These are phyloP conservation scores for Oxygymnocypris stewartii DNA, from an alignment of 2,113 vertebrate genomes.

Conservation along the genomic window DNA sequence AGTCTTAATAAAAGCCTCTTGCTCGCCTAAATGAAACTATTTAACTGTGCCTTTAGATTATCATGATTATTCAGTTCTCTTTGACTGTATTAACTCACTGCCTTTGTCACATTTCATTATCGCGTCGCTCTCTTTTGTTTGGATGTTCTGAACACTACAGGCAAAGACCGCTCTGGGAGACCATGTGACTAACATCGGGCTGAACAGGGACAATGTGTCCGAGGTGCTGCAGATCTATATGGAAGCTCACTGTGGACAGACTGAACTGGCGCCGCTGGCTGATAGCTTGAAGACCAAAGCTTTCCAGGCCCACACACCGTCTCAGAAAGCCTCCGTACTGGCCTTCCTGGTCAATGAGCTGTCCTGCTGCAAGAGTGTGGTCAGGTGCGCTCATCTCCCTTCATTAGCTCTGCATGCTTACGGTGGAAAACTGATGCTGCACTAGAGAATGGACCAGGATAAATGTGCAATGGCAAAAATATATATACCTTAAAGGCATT, in stretches of 20 bases:
- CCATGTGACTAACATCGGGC: conserved; percentile 85
- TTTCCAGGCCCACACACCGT: conserved; percentile 89
- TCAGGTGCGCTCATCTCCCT: conserved; percentile 76
- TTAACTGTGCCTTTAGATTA: background rate
- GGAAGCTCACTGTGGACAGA: conserved; percentile 86
- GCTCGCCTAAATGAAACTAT: background rate
- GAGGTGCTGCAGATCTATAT: conserved; percentile 95
- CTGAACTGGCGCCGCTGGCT: conserved; percentile 77
- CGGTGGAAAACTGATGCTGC: background rate
- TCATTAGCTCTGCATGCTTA: too few relatives aligned
- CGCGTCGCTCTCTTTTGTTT: background rate
- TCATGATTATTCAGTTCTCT: background rate
- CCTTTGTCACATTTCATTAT: background rate
- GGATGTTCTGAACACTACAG: conserved; percentile 60
- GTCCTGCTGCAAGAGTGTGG: conserved; percentile 91
- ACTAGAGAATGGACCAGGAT: too few relatives aligned
- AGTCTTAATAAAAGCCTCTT: background rate
- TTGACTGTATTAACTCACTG: conserved; percentile 8
- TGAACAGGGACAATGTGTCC: conserved; percentile 91
- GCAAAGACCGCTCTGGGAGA: conserved; percentile 90
- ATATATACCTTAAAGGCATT: background rate
- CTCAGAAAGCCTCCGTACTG: conserved; percentile 87
- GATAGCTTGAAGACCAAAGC: conserved; percentile 91
- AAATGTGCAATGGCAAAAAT: too few relatives aligned
- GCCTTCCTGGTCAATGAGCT: conserved; percentile 92